These are phyloP conservation scores for Nemotelus pantherinus DNA, from an alignment of 2,888 invertebrate species.

Conservation along the genomic window DNA sequence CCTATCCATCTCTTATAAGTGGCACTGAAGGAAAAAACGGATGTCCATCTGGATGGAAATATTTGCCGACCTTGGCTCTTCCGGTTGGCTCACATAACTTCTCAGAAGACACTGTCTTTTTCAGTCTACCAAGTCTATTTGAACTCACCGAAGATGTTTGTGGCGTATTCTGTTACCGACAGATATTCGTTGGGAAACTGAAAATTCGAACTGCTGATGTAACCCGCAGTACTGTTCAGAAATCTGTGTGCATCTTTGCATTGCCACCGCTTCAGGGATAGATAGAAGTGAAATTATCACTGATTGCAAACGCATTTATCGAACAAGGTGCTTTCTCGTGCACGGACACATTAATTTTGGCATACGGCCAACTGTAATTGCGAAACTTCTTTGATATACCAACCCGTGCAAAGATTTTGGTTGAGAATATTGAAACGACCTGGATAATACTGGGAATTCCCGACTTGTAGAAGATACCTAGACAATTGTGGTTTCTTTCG, in stretches of 20 bases:
- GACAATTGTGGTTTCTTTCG: too few species aligned
- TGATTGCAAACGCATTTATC: slow-evolving; percentile 97
- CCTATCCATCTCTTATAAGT: slow-evolving; percentile 87
- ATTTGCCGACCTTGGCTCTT: slow-evolving; percentile 93
- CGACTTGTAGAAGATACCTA: too few species aligned
- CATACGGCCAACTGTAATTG: slow-evolving; percentile 89
- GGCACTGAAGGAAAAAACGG: slow-evolving; percentile 74
- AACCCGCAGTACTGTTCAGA: slow-evolving; percentile 96
- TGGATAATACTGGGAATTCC: too few species aligned
- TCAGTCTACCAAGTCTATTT: slow-evolving; percentile 89
- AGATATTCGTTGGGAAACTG: slow-evolving; percentile 95
- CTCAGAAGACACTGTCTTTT: slow-evolving; percentile 93
- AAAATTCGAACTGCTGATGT: slow-evolving; percentile 93
- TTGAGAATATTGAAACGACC: too few species aligned
- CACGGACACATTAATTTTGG: slow-evolving; percentile 87
- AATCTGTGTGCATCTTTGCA: slow-evolving; percentile 95
- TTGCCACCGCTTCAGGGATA: slow-evolving; percentile 92
- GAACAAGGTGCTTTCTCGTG: slow-evolving; percentile 93
- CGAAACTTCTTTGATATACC: too few species aligned
- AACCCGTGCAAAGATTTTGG: too few species aligned
- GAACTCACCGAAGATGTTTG: slow-evolving; percentile 88
- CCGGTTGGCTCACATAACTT: slow-evolving; percentile 99
- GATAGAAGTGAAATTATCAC: slow-evolving; percentile 92
- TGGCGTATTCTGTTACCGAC: slow-evolving; percentile 97
- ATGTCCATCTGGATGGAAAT: slow-evolving; percentile 92